These are phyloP conservation scores for Tubulanus polymorphus DNA, from an alignment of 2,888 invertebrate genomes.

Conservation along the genomic window DNA sequence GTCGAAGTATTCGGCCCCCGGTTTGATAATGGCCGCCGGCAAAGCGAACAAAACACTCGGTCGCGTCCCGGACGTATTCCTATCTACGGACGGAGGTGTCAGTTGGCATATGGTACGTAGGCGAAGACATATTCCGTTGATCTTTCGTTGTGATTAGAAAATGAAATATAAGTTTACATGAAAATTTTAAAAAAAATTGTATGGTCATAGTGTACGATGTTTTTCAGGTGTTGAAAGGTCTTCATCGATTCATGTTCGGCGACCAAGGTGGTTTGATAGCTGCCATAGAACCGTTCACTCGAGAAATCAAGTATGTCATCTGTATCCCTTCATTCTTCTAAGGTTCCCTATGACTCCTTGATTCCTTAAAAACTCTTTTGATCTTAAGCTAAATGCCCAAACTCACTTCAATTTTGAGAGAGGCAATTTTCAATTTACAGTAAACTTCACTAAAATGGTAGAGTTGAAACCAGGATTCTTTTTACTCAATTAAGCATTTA, in stretches of 20 bases:
- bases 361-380: too few species aligned
- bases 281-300: constrained; percentile 78
- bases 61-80: constrained; percentile 59
- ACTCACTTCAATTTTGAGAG: too few species aligned
- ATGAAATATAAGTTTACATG: too few species aligned
- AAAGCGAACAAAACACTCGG: constrained; percentile 41
- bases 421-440: too few species aligned
- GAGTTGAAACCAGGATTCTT: too few species aligned
- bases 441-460: too few species aligned
- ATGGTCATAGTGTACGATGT: background rate
- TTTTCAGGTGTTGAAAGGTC: constrained; percentile 40
- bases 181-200: background rate
- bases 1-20: constrained; percentile 82
- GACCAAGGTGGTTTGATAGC: constrained; percentile 87
- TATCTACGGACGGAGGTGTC: constrained; percentile 76
- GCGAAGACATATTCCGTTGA: too few species aligned
- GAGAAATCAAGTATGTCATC: constrained; percentile 62
- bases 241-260: constrained; percentile 65
- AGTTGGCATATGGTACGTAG: constrained; percentile 73
- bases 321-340: too few species aligned
- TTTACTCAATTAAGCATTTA: too few species aligned
- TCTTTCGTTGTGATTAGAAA: too few species aligned
- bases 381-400: too few species aligned
- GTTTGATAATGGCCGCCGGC: constrained; percentile 82
- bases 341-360: too few species aligned